Evolutionary conservation across 2,797 vertebrate genomes (phyloP).

Genomic region (Melanotaenia parkinsoni): DNA sequence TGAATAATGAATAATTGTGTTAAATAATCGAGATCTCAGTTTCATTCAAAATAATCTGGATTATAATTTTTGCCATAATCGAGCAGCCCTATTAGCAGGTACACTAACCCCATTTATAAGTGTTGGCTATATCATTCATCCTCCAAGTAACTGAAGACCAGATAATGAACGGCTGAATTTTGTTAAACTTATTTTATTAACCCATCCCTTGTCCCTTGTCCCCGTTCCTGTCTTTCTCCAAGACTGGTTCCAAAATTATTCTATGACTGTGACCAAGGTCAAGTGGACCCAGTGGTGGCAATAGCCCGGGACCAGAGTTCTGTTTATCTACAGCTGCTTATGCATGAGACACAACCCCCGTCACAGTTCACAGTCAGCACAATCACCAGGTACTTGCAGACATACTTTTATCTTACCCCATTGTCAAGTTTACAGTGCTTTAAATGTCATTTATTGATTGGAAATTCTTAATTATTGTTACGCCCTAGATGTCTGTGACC

Average conservation of each 20-base stretch:
- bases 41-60: not conserved
- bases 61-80: too few relatives aligned
- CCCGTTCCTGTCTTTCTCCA: not conserved
- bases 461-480: not conserved
- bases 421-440: not conserved
- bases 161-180: too few relatives aligned
- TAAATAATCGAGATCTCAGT: too few relatives aligned
- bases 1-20: too few relatives aligned
- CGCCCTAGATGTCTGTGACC: not conserved
- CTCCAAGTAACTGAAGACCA: not conserved
- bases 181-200: not conserved
- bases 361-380: slow-evolving; percentile 96
- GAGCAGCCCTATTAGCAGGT: slow-evolving; percentile 83
- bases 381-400: slow-evolving; percentile 88
- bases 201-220: not conserved
- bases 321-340: slow-evolving; percentile 93
- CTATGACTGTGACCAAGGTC: slow-evolving; percentile 94
- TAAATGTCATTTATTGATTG: not conserved
- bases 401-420: not conserved
- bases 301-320: slow-evolving; percentile 95
- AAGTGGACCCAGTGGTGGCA: slow-evolving; percentile 94
- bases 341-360: slow-evolving; percentile 94
- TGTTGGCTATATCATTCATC: not conserved
- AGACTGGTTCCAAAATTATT: slow-evolving; percentile 94
- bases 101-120: not conserved